Evolutionary conservation across 2,797 vertebrate genomes (phyloP), one percentile per base, ranked within the genome.

Genomic region (Phrynocephalus vlangalii): DNA sequence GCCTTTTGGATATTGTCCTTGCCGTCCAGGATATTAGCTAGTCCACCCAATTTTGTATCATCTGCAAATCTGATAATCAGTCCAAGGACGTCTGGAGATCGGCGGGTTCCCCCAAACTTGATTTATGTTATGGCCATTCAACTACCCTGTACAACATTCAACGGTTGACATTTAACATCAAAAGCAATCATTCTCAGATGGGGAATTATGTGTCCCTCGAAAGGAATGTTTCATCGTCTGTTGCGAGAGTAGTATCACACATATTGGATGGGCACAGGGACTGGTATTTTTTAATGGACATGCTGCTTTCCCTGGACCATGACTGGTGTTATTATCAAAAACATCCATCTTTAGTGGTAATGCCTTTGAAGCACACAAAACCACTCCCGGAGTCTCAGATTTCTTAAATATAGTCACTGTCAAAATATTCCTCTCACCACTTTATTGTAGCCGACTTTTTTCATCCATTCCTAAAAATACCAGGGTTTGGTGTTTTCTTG

Each of bases 401-500:
- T 85, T 87, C 79, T 82, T 90, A 92, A 92, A 88, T 83, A 56
- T 0, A 87, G 84, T n/a, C 7, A 83, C 70, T 67, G 87, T 83
- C 85, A 87, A 90, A 90, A 30, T 73, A 1, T 71, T 52, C 68
- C 1, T 80, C 79, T 90, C 86, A 90, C 93, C 89, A 88, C 88
- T 85, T 3, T 63, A 88, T 86, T 38, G 75, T 86, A 91, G 38
- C 0, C 78, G 84, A 73, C 67, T 3, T 22, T 91, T 87, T 79
- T 85, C 85, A 72, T 89, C 86, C 50, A 71, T 86, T 90, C 87
- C 84, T 81, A 92, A 95, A 63, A 94, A 87, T 38, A 82, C 90
- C 48, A 68, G 60, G 28, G 28, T 15, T 11, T 63, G 60, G 60
- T 63, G 18, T 63, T 20, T 63, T 63, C 60, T 63, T 63, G 16